A percentile compares a stretch with the other conserved stretches of the same genome.
Conservation (phyloP, 2,888 invertebrate genomes). For the Lasioglossum lativentre region DNA sequence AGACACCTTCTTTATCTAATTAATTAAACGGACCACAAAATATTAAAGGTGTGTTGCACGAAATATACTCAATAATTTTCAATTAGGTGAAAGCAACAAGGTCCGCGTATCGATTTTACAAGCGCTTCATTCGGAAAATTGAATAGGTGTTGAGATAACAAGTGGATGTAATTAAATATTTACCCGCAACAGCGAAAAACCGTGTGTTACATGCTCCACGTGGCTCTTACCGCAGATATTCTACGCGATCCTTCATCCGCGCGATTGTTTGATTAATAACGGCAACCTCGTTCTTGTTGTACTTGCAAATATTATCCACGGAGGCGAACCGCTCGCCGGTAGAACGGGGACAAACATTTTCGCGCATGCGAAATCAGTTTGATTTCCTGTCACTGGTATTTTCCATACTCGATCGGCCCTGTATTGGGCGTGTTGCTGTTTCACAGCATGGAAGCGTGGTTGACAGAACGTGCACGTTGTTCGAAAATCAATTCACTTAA, state of each 20-base stretch:
- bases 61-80: neutral
- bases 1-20: neutral
- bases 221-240: conserved; percentile 3
- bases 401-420: conserved; percentile 51
- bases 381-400: conserved; percentile 47
- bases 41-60: neutral
- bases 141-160: neutral
- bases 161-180: conserved; percentile 34
- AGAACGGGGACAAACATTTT: conserved; percentile 54
- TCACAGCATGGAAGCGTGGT: neutral
- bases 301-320: conserved; percentile 54
- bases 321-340: conserved; percentile 12
- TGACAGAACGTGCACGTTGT: neutral
- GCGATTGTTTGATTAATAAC: conserved; percentile 47
- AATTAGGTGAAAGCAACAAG: neutral
- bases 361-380: conserved; percentile 52
- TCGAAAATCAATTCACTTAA: neutral
- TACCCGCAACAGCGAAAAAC: neutral
- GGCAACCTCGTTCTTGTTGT: conserved; percentile 40
- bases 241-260: conserved; percentile 29
- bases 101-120: neutral
- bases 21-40: neutral
- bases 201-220: neutral
- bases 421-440: neutral
- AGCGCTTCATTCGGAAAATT: neutral